phyloP scores from a whole-genome alignment of 2,113 vertebrate species.

The Daubentonia madagascariensis region DNA sequence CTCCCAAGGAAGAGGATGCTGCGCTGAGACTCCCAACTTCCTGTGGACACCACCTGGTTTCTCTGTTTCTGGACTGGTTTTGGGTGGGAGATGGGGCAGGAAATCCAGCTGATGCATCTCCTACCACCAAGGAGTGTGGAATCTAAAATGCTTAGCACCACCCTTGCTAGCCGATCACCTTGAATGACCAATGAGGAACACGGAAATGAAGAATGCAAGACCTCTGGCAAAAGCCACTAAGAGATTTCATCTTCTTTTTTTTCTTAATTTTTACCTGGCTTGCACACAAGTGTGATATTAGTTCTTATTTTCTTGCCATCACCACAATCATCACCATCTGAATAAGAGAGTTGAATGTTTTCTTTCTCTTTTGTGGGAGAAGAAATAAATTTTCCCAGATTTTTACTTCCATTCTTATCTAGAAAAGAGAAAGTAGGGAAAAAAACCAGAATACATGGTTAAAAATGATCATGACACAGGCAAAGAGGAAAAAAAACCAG shows the following conservation, averaged over 20 bases:
- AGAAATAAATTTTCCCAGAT: conserved; percentile 91
- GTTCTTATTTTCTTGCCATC: conserved; percentile 84
- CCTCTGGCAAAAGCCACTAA: not conserved
- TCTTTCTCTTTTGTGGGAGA: conserved; percentile 88
- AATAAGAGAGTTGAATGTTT: conserved; percentile 90
- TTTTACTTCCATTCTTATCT: conserved; percentile 86
- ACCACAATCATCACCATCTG: conserved; percentile 88
- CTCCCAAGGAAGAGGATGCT: not conserved
- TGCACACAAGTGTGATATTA: conserved; percentile 91
- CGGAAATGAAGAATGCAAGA: not conserved
- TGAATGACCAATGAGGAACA: accelerated
- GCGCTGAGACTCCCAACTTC: not conserved
- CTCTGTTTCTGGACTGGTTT: not conserved
- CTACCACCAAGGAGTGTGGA: not conserved
- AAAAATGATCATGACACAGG: not conserved
- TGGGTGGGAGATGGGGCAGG: accelerated
- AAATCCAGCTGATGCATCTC: not conserved
- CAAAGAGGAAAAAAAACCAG: not conserved
- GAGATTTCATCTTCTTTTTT: accelerated
- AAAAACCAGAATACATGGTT: not conserved
- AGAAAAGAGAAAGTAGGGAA: not conserved
- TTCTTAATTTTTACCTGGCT: conserved; percentile 85
- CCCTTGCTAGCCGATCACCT: not conserved
- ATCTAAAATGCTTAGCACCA: accelerated
- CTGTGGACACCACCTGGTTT: not conserved